phyloP scores from a whole-genome alignment of 23 tunicate genomes.

The Phallusia fumigata region DNA sequence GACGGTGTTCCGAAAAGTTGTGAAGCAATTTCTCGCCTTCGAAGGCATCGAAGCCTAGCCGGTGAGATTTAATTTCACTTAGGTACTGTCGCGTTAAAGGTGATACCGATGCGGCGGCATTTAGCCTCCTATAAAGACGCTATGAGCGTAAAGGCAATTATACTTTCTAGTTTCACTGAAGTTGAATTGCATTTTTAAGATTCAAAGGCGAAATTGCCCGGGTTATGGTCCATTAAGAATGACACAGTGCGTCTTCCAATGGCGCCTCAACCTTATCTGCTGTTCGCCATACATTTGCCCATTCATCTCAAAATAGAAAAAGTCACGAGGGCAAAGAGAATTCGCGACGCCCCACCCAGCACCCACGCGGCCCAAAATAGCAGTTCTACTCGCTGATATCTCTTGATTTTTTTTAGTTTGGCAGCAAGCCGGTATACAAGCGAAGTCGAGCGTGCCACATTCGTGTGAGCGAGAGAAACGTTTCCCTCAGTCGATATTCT shows the following conservation, averaged over 20 bases:
- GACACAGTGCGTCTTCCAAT: not conserved
- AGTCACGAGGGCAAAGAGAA: not conserved
- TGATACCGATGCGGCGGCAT: no score
- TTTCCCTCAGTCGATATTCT: no score
- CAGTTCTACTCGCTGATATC: not conserved
- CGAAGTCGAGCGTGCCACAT: not conserved
- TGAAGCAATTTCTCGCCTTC: no score
- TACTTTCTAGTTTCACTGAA: no score
- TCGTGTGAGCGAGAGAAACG: not conserved
- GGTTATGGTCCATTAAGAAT: not conserved
- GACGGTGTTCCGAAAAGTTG: no score
- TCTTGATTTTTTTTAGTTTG: not conserved
- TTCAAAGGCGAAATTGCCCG: not conserved
- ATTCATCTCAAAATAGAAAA: not conserved
- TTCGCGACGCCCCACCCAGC: constrained; percentile 9
- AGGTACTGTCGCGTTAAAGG: no score
- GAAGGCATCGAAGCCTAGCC: no score
- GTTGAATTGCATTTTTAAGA: no score
- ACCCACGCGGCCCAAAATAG: constrained; percentile 8
- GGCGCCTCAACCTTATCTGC: not conserved
- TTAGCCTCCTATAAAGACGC: no score
- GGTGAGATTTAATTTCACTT: no score
- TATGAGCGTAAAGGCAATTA: no score
- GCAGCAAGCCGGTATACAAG: not conserved
- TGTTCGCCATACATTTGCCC: not conserved